Conservation (phyloP, 2,888 invertebrate genomes). For the Seira ritae region DNA sequence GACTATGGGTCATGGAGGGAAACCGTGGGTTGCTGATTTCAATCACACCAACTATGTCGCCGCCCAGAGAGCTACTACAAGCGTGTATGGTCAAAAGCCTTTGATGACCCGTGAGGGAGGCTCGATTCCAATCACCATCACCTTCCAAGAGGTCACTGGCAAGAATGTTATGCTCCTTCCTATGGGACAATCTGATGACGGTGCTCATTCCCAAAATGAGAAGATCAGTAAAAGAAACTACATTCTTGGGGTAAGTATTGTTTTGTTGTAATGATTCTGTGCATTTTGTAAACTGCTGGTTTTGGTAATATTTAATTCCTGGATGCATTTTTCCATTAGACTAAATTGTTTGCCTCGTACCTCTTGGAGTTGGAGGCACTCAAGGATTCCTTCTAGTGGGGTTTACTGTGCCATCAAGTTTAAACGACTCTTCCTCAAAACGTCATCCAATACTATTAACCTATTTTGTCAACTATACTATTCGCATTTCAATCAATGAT, state of each 20-base stretch:
- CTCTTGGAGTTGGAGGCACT: slow-evolving; percentile 82
- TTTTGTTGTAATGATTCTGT: not conserved
- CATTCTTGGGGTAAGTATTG: slow-evolving; percentile 88
- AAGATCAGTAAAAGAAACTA: slow-evolving; percentile 95
- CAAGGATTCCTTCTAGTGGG: not conserved
- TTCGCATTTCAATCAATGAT: no score
- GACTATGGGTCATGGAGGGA: slow-evolving; percentile 84
- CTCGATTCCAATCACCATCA: slow-evolving; percentile 96
- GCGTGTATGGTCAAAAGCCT: slow-evolving; percentile 93
- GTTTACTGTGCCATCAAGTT: no score
- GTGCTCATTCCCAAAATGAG: slow-evolving; percentile 99
- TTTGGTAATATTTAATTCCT: not conserved
- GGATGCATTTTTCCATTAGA: slow-evolving; percentile 81
- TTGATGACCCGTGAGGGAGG: slow-evolving; percentile 98
- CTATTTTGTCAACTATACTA: no score
- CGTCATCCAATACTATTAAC: no score
- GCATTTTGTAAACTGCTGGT: not conserved
- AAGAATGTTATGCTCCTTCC: slow-evolving; percentile 96
- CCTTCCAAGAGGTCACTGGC: slow-evolving; percentile 90
- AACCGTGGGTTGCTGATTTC: slow-evolving; percentile 95
- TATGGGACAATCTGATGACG: slow-evolving; percentile 96
- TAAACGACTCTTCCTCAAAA: no score
- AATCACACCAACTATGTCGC: slow-evolving; percentile 95
- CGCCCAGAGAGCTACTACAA: slow-evolving; percentile 86
- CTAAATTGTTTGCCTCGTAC: slow-evolving; percentile 93